Evolutionary conservation across 2,797 vertebrate genomes (phyloP).

Genomic region (Dryobates pubescens): DNA sequence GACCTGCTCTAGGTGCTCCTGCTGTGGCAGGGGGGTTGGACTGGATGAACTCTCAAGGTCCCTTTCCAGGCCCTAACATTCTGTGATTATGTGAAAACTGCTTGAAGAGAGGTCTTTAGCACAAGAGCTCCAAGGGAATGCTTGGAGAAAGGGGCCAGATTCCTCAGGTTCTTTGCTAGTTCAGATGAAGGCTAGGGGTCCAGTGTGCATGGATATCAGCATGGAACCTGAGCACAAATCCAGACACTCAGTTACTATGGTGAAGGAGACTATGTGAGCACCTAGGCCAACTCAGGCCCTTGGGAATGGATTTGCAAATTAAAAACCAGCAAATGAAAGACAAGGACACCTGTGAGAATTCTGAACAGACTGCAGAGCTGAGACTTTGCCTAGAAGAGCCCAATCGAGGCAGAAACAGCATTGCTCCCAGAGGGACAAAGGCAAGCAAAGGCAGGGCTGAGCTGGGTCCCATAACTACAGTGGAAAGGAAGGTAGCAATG

Average conservation of each 20-base stretch:
- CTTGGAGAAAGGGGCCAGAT: neutral
- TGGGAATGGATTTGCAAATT: conserved; percentile 43
- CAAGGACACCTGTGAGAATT: conserved; percentile 28
- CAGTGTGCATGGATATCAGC: neutral
- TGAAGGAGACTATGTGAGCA: neutral
- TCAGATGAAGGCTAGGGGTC: conserved; percentile 12
- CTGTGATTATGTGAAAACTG: neutral
- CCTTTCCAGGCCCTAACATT: too few species aligned
- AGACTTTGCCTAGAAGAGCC: neutral
- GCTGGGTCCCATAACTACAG: neutral
- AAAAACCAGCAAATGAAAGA: conserved; percentile 30
- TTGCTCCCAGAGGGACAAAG: neutral
- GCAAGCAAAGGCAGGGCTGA: neutral
- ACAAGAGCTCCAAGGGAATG: neutral
- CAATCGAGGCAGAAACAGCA: neutral
- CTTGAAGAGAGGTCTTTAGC: neutral
- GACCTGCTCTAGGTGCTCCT: too few species aligned
- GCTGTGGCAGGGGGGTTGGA: too few species aligned
- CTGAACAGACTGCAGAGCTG: neutral
- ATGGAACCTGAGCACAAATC: neutral
- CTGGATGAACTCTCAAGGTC: too few species aligned
- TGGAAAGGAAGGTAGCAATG: neutral
- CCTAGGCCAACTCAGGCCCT: neutral
- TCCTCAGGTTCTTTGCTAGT: neutral
- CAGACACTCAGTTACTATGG: conserved; percentile 4